These are phyloP conservation scores for Cylindroiulus punctatus DNA, from an alignment of 2,888 invertebrate species.

Conservation along the genomic window DNA sequence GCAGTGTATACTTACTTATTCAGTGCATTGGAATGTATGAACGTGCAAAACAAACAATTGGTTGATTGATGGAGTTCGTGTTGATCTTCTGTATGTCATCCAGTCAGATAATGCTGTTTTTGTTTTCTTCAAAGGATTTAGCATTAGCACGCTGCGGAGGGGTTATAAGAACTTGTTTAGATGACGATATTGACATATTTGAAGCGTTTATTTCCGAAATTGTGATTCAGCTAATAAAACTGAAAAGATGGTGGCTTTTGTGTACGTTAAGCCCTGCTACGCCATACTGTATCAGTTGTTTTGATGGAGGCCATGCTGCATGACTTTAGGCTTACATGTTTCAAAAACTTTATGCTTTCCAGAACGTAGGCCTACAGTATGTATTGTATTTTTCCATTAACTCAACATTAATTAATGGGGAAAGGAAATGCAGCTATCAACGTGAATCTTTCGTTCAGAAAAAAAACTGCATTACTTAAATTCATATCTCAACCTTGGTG, in stretches of 20 bases:
- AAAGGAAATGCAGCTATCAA: not conserved
- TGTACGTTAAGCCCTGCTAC: too few species aligned
- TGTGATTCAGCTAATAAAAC: too few species aligned
- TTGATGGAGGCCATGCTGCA: not conserved
- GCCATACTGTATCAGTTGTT: not conserved
- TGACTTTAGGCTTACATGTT: not conserved
- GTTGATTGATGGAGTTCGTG: too few species aligned
- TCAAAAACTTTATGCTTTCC: not conserved
- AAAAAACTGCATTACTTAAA: not conserved
- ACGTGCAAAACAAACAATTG: not conserved
- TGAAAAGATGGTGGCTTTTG: too few species aligned
- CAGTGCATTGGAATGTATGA: not conserved
- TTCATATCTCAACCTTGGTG: not conserved
- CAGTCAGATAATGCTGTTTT: too few species aligned
- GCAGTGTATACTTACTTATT: too few species aligned
- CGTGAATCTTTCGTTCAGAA: not conserved
- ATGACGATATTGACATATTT: too few species aligned
- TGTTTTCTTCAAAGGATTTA: too few species aligned
- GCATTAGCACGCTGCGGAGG: too few species aligned
- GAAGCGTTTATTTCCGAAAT: too few species aligned
- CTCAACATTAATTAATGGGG: constrained; percentile 9
- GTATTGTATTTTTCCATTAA: not conserved
- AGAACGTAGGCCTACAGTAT: not conserved
- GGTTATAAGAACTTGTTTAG: too few species aligned
- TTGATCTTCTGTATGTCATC: too few species aligned